These are phyloP conservation scores for Mesorhabditis sp. DNA, from an alignment of 2,888 invertebrate species.

Conservation along the genomic window DNA sequence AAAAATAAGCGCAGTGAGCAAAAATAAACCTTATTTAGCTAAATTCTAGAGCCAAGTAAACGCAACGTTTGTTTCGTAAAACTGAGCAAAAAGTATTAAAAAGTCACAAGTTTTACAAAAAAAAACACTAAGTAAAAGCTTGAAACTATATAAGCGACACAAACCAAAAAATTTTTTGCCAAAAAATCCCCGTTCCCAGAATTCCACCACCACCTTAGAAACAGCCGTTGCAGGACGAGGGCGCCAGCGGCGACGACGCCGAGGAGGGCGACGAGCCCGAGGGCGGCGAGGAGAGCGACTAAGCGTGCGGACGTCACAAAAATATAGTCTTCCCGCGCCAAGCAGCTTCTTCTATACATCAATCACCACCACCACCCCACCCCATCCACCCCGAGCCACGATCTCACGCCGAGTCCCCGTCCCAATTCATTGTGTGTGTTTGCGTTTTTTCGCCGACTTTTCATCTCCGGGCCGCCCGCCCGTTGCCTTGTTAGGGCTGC, in stretches of 20 bases:
- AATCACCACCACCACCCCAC: not conserved
- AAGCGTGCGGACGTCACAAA: not conserved
- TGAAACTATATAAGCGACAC: too few relatives aligned
- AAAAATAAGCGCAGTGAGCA: too few relatives aligned
- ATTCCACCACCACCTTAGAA: not conserved
- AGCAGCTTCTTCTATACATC: not conserved
- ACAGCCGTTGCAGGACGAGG: not conserved
- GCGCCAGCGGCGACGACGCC: not conserved
- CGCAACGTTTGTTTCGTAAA: too few relatives aligned
- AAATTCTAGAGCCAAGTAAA: too few relatives aligned
- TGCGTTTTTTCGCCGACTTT: too few relatives aligned
- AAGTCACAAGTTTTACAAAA: too few relatives aligned
- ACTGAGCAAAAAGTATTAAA: too few relatives aligned
- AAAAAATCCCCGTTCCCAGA: too few relatives aligned
- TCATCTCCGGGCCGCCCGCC: not conserved
- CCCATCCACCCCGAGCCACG: not conserved
- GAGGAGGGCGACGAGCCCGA: not conserved
- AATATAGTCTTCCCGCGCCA: too few relatives aligned
- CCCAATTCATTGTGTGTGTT: not conserved
- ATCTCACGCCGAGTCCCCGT: not conserved
- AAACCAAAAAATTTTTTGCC: too few relatives aligned
- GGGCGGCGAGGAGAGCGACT: constrained; percentile 5
- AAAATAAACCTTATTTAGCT: too few relatives aligned
- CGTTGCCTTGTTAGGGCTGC: constrained; percentile 6
- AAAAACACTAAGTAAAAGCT: too few relatives aligned